These are phyloP conservation scores for Teleiodes luculella DNA, from an alignment of 2,888 invertebrate species.

Conservation along the genomic window DNA sequence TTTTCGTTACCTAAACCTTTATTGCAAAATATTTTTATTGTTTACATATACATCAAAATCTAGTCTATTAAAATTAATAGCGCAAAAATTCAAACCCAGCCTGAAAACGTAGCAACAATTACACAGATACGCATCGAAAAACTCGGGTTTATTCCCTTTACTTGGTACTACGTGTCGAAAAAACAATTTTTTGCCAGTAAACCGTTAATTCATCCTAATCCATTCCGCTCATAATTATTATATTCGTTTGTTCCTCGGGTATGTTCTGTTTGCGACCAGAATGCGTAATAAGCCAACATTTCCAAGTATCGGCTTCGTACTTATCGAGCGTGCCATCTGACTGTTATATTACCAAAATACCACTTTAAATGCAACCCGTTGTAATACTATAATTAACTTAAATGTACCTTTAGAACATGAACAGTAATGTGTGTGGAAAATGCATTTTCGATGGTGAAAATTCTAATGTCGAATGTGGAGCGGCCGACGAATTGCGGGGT, in stretches of 20 bases:
- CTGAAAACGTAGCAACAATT: conserved; percentile 13
- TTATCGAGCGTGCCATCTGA: conserved; percentile 77
- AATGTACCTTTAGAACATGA: conserved; percentile 65
- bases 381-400: conserved; percentile 76
- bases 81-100: neutral
- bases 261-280: conserved; percentile 64
- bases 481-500: conserved; percentile 61
- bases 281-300: conserved; percentile 70
- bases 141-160: conserved; percentile 23
- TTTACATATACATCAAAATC: neutral
- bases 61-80: neutral
- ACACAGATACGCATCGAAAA: conserved; percentile 30
- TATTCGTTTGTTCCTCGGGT: conserved; percentile 69
- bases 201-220: conserved; percentile 66
- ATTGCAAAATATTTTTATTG: too few relatives aligned
- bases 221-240: conserved; percentile 70
- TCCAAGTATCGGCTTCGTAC: conserved; percentile 69
- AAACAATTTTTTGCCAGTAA: conserved; percentile 43
- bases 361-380: conserved; percentile 69
- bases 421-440: conserved; percentile 62
- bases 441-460: conserved; percentile 71
- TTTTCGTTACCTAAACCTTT: too few relatives aligned
- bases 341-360: conserved; percentile 78
- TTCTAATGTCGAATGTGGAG: conserved; percentile 48
- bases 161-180: conserved; percentile 48